phyloP scores from a whole-genome alignment of 2,113 vertebrate species.

The Peromyscus leucopus region DNA sequence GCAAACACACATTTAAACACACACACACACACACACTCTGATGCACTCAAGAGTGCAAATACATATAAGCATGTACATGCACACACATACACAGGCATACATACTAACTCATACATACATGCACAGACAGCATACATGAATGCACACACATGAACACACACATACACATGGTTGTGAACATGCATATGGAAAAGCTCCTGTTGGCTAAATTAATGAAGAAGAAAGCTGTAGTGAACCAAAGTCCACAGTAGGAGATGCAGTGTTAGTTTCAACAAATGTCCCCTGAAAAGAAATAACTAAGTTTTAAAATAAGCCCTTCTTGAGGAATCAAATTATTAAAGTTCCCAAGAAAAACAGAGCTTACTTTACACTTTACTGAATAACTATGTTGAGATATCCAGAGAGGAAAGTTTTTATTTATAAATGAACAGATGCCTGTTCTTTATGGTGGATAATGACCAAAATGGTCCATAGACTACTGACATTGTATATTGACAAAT shows the following conservation, averaged over 20 bases:
- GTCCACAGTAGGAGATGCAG: not conserved
- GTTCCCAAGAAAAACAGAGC: not conserved
- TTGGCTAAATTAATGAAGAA: slow-evolving; percentile 36
- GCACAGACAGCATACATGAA: not conserved
- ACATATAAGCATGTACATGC: not conserved
- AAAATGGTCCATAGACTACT: not conserved
- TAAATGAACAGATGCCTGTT: not conserved
- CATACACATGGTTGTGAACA: not conserved
- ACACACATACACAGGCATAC: not conserved
- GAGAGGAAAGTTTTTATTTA: not conserved
- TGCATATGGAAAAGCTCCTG: not conserved
- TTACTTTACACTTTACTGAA: not conserved
- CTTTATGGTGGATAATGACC: not conserved
- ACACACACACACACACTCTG: not conserved
- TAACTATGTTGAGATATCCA: not conserved
- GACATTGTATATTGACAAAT: not conserved
- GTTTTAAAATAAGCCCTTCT: not conserved
- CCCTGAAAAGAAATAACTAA: not conserved
- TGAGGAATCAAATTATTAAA: not conserved
- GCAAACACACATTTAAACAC: not conserved
- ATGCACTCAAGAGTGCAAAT: not conserved
- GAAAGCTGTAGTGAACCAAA: not conserved
- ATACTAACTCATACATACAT: no score
- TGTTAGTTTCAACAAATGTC: slow-evolving; percentile 17
- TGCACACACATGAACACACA: not conserved